These are phyloP conservation scores for Scarus forsteni DNA, from an alignment of 2,797 vertebrate genomes.

Conservation along the genomic window DNA sequence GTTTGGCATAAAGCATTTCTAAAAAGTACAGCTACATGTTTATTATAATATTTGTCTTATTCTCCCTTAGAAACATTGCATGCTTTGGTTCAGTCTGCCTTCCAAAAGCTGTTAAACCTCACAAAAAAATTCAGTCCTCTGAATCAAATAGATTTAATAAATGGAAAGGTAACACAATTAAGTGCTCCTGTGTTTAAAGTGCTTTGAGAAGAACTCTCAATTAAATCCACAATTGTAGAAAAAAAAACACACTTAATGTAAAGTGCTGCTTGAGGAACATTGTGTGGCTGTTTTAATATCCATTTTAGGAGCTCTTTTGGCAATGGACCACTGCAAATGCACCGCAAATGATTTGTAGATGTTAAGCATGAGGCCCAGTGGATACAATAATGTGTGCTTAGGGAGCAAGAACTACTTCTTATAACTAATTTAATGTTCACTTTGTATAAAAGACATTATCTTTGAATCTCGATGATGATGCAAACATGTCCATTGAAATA, in stretches of 20 bases:
- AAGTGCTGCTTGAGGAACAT: conserved; percentile 3
- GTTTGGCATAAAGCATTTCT: too few relatives aligned
- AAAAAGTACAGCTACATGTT: too few relatives aligned
- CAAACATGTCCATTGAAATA: neutral
- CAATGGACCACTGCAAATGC: neutral
- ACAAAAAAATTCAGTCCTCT: too few relatives aligned
- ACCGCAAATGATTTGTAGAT: conserved; percentile 15
- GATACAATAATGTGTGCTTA: neutral
- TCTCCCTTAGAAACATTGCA: too few relatives aligned
- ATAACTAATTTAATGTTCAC: conserved; percentile 13
- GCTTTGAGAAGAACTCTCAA: conserved; percentile 1
- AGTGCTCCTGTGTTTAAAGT: neutral
- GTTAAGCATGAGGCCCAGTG: neutral
- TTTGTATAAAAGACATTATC: conserved; percentile 1
- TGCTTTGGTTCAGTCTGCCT: too few relatives aligned
- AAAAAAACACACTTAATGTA: conserved; percentile 6
- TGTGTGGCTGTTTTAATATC: conserved; percentile 1
- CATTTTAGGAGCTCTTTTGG: neutral
- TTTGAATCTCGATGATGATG: conserved; percentile 8
- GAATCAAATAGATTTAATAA: too few relatives aligned
- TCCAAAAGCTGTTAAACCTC: too few relatives aligned
- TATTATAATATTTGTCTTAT: too few relatives aligned
- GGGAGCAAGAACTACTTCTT: neutral
- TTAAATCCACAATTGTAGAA: neutral
- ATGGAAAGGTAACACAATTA: neutral